Conservation (phyloP, 1,140 invertebrate species). For the Chelonus insularis region DNA sequence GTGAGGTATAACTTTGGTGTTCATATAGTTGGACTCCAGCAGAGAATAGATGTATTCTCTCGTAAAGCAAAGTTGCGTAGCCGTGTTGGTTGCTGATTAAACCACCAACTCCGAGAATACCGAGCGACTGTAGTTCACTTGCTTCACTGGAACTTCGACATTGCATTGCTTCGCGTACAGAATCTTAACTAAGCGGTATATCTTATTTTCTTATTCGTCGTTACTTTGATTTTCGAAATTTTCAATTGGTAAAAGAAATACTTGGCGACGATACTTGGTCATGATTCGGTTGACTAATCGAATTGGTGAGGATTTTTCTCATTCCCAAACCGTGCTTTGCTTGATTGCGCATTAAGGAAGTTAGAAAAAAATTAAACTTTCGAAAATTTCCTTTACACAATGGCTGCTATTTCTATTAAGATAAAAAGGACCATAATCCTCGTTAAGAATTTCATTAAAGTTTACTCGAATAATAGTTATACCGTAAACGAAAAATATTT, state of each 20-base stretch:
- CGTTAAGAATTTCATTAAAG: too few relatives aligned
- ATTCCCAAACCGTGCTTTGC: neutral
- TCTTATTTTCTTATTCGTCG: neutral
- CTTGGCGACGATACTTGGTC: too few relatives aligned
- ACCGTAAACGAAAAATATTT: too few relatives aligned
- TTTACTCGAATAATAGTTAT: too few relatives aligned
- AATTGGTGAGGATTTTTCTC: neutral
- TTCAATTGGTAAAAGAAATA: neutral
- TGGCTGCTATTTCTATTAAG: too few relatives aligned
- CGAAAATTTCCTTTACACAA: too few relatives aligned
- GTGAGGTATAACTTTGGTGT: constrained; percentile 9
- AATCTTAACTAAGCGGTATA: constrained; percentile 10
- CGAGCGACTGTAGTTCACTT: constrained; percentile 6
- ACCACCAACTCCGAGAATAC: constrained; percentile 23
- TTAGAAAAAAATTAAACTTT: too few relatives aligned
- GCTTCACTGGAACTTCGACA: neutral
- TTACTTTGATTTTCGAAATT: neutral
- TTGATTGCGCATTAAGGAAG: too few relatives aligned
- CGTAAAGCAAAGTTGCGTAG: constrained; percentile 22
- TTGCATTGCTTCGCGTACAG: neutral
- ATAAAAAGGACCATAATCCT: too few relatives aligned
- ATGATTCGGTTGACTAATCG: too few relatives aligned
- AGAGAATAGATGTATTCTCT: constrained; percentile 20
- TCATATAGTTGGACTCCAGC: neutral
- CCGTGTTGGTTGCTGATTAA: constrained; percentile 30